Evolutionary conservation across 2,113 vertebrate genomes (phyloP).

Genomic region (Festucalex cinctus): DNA sequence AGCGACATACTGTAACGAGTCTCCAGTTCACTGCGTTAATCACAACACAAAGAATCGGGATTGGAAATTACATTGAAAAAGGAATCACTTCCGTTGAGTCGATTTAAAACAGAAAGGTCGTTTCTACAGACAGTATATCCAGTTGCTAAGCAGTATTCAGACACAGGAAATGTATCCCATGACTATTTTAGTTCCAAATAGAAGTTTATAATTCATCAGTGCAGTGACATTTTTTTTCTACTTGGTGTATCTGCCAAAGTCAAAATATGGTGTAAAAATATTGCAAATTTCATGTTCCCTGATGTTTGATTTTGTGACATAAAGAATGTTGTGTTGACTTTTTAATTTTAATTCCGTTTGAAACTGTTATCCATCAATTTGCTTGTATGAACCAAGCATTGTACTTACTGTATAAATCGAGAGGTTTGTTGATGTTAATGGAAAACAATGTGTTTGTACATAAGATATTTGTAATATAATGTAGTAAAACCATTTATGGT

Average conservation of each 20-base stretch:
- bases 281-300: background rate
- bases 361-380: slow-evolving; percentile 46
- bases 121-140: slow-evolving; percentile 15
- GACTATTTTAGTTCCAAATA: slow-evolving; percentile 51
- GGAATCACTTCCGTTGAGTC: slow-evolving; percentile 7
- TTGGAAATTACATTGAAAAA: background rate
- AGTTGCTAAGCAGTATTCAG: slow-evolving; percentile 37
- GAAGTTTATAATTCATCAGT: slow-evolving; percentile 52
- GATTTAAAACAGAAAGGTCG: slow-evolving; percentile 29
- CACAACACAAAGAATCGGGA: too few relatives aligned
- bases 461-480: slow-evolving; percentile 76
- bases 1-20: background rate
- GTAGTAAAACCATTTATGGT: slow-evolving; percentile 57
- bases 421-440: slow-evolving; percentile 60
- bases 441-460: slow-evolving; percentile 69
- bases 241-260: slow-evolving; percentile 16
- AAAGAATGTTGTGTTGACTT: background rate
- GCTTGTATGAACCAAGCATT: slow-evolving; percentile 66
- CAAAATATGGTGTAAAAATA: slow-evolving; percentile 14
- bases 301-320: background rate
- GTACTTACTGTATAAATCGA: slow-evolving; percentile 77
- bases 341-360: slow-evolving; percentile 40
- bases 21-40: background rate
- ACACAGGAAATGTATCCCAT: slow-evolving; percentile 85
- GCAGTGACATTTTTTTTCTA: slow-evolving; percentile 22